Conservation (phyloP, 92 coral and sea anemone genomes). For the Muricea muricata region DNA sequence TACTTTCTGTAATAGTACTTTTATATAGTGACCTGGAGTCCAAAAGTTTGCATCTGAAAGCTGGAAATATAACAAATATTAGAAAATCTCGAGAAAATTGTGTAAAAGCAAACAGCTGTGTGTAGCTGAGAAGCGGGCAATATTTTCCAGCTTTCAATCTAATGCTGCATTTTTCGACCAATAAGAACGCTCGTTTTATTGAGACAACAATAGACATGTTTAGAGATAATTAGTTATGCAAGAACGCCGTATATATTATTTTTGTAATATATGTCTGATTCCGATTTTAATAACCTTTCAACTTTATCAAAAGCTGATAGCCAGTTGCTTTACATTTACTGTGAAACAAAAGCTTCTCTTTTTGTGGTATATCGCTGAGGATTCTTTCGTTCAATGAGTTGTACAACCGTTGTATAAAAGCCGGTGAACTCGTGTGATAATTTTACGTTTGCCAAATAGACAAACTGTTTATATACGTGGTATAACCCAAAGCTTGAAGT, state of each 20-base stretch:
- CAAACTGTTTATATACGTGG: slow-evolving; percentile 18
- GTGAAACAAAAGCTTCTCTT: background rate
- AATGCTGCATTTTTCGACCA: slow-evolving; percentile 18
- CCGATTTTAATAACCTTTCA: slow-evolving; percentile 5
- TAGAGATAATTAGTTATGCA: slow-evolving; percentile 34
- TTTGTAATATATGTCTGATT: slow-evolving; percentile 29
- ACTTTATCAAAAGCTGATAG: background rate
- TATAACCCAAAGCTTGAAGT: background rate
- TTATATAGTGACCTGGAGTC: too few relatives aligned
- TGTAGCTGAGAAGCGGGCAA: background rate
- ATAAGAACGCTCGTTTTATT: slow-evolving; percentile 10
- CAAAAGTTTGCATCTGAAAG: too few relatives aligned
- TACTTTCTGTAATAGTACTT: too few relatives aligned
- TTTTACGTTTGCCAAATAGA: background rate
- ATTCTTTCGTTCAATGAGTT: background rate
- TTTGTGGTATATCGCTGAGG: background rate
- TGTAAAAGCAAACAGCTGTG: slow-evolving; percentile 30
- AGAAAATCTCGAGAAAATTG: background rate
- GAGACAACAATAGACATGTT: slow-evolving; percentile 38
- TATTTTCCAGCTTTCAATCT: background rate
- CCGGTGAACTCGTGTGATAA: background rate
- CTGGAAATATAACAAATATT: too few relatives aligned
- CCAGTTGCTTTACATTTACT: slow-evolving; percentile 8
- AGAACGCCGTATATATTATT: slow-evolving; percentile 29
- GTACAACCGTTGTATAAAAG: background rate